These are phyloP conservation scores for Menidia menidia DNA, from an alignment of 2,797 vertebrate genomes.

Conservation along the genomic window DNA sequence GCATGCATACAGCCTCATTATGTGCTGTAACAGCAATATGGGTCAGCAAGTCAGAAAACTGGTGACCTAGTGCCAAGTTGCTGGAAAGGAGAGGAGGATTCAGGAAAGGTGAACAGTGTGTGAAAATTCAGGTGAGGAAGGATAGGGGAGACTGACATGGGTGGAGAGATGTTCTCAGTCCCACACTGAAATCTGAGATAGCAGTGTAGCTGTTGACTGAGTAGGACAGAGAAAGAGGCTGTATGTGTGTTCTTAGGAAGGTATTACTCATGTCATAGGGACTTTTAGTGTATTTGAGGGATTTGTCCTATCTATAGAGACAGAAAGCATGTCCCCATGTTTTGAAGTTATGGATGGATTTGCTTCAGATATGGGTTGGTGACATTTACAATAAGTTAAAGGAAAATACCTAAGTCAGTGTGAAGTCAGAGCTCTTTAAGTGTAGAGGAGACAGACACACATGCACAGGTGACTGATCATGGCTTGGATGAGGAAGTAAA, in stretches of 20 bases:
- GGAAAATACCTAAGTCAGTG: background rate
- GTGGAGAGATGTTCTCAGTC: slow-evolving; percentile 26
- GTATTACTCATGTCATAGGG: slow-evolving; percentile 1
- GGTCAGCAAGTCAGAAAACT: slow-evolving; percentile 35
- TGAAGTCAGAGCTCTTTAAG: background rate
- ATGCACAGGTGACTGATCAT: slow-evolving; percentile 83
- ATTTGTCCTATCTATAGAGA: background rate
- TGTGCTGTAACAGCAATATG: slow-evolving; percentile 16
- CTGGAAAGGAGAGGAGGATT: slow-evolving; percentile 16
- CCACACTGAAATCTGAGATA: slow-evolving; percentile 70
- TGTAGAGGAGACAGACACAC: slow-evolving; percentile 34
- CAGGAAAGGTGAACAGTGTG: slow-evolving; percentile 9
- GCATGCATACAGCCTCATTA: slow-evolving; percentile 27
- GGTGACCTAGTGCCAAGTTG: slow-evolving; percentile 30
- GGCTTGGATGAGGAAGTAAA: slow-evolving; percentile 46
- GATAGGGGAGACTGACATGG: slow-evolving; percentile 9
- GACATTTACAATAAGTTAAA: no score
- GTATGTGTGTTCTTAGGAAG: slow-evolving; percentile 1
- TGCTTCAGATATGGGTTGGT: background rate
- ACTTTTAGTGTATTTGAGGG: background rate
- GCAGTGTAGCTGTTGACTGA: slow-evolving; percentile 30
- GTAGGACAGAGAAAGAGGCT: slow-evolving; percentile 19
- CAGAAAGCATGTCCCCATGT: background rate
- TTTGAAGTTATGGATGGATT: background rate
- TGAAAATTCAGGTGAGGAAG: slow-evolving; percentile 29